These are phyloP conservation scores for Corella eumyota DNA, from an alignment of 23 tunicate genomes.

Conservation along the genomic window DNA sequence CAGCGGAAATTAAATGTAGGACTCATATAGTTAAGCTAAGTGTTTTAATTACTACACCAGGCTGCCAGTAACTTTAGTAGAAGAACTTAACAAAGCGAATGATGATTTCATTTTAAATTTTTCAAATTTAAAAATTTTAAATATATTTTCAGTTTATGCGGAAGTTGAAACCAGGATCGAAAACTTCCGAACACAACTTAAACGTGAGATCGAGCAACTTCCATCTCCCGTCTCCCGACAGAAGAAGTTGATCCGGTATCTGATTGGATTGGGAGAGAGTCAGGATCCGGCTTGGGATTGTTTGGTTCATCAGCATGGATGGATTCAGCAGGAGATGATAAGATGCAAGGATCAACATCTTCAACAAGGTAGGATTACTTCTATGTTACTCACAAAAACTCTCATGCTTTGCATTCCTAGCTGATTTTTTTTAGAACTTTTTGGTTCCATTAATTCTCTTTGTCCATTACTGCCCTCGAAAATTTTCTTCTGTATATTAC, in stretches of 20 bases:
- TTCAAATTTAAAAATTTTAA: neutral
- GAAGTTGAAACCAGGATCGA: constrained; percentile 64
- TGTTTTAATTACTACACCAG: too few relatives aligned
- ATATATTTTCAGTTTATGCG: constrained; percentile 21
- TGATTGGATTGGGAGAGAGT: constrained; percentile 47
- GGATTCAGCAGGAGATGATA: constrained; percentile 65
- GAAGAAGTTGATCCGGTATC: constrained; percentile 74
- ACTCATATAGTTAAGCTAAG: too few relatives aligned
- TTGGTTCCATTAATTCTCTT: neutral
- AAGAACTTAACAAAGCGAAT: too few relatives aligned
- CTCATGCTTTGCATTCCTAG: neutral
- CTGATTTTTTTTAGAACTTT: neutral
- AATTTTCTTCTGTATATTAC: too few relatives aligned
- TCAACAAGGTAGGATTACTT: constrained; percentile 13
- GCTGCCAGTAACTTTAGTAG: too few relatives aligned
- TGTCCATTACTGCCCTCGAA: too few relatives aligned
- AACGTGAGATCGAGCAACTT: constrained; percentile 43
- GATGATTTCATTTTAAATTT: too few relatives aligned
- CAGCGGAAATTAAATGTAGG: too few relatives aligned
- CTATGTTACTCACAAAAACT: too few relatives aligned
- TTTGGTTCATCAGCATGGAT: constrained; percentile 57
- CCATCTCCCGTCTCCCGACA: constrained; percentile 65
- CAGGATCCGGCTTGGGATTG: constrained; percentile 97
- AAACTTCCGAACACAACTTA: constrained; percentile 50
- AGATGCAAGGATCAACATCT: constrained; percentile 58